Conservation (phyloP, 2,113 vertebrate genomes). For the Brachypteracias leptosomus region DNA sequence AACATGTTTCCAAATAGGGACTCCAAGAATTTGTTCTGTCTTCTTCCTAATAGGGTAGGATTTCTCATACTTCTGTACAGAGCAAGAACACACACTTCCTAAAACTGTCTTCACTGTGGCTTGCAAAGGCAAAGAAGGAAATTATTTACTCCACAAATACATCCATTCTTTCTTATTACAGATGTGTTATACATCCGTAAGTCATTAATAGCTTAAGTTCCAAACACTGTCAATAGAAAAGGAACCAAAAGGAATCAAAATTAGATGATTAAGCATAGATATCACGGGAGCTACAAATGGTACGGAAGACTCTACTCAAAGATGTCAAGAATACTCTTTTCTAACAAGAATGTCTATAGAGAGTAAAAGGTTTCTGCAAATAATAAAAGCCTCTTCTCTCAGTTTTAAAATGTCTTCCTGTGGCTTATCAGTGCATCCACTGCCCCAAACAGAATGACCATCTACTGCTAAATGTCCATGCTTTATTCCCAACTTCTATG, state of each 20-base stretch:
- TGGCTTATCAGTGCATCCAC: background rate
- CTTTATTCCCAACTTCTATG: background rate
- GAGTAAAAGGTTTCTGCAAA: background rate
- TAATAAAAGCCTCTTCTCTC: background rate
- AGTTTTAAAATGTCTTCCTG: background rate
- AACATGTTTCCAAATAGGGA: background rate
- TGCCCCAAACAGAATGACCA: background rate
- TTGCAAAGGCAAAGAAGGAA: background rate
- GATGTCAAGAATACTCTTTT: background rate
- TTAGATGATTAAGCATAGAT: background rate
- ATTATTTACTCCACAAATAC: background rate
- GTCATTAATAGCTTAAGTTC: background rate
- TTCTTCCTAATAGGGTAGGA: background rate
- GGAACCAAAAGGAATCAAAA: background rate
- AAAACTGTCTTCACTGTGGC: background rate
- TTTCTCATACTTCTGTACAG: background rate
- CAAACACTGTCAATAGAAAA: background rate
- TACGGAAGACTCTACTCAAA: background rate
- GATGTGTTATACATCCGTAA: background rate
- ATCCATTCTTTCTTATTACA: background rate
- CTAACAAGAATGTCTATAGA: background rate
- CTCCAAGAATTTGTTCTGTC: background rate
- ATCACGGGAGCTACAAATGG: background rate
- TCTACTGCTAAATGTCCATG: background rate
- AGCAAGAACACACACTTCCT: background rate